Evolutionary conservation across 1,140 invertebrate genomes (phyloP).

Genomic region (Lucilia sericata): DNA sequence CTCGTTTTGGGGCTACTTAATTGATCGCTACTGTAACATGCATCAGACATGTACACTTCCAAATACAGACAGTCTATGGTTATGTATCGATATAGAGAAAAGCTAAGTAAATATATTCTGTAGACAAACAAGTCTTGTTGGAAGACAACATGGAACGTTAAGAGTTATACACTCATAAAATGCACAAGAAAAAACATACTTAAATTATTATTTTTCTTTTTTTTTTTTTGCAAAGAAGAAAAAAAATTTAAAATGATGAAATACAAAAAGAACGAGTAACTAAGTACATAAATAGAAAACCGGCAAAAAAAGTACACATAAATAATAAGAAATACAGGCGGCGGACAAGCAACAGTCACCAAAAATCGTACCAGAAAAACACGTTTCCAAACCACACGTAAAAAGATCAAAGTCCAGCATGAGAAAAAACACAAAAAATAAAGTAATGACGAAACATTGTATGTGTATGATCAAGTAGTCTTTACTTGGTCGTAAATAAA

Average conservation of each 20-base stretch:
- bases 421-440: neutral
- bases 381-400: slow-evolving; percentile 44
- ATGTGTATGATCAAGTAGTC: neutral
- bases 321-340: neutral
- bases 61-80: neutral
- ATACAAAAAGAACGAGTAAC: neutral
- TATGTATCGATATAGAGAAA: neutral
- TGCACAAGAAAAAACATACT: neutral
- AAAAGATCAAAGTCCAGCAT: slow-evolving; percentile 45
- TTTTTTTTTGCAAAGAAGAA: neutral
- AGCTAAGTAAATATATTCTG: neutral
- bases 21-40: too few relatives aligned
- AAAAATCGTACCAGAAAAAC: slow-evolving; percentile 35
- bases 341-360: neutral
- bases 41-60: neutral
- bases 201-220: neutral
- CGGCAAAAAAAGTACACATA: neutral
- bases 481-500: neutral
- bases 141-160: neutral
- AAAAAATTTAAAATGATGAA: neutral
- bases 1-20: too few relatives aligned
- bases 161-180: neutral
- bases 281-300: neutral
- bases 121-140: neutral
- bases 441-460: neutral